A percentile compares a stretch with the other conserved stretches of the same genome.
phyloP scores from a whole-genome alignment of 2,888 invertebrate genomes.

The Branchipolynoe longqiensis region DNA sequence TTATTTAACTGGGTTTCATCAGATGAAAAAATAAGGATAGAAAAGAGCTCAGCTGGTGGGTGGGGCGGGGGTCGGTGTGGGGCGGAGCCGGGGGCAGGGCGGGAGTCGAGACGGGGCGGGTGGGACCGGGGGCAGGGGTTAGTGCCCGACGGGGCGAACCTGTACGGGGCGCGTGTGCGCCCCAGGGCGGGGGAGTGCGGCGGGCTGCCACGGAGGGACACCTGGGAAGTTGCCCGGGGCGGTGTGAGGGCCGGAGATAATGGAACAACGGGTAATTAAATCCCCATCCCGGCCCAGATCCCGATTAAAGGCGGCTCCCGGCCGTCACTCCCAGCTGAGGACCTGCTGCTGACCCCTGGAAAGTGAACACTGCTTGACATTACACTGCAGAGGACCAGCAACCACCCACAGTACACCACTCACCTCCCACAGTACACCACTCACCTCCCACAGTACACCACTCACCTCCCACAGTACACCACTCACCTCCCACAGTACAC shows the following conservation, averaged over 20 bases:
- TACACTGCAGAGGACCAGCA: neutral
- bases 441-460: too few relatives aligned
- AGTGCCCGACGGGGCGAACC: too few relatives aligned
- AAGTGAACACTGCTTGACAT: neutral
- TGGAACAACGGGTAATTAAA: constrained; percentile 35
- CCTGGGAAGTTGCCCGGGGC: constrained; percentile 7
- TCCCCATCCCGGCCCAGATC: constrained; percentile 17
- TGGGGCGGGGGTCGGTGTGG: neutral
- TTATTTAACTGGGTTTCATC: too few relatives aligned
- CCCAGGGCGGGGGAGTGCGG: neutral
- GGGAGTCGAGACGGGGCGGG: neutral
- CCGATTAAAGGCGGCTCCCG: neutral
- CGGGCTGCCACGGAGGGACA: constrained; percentile 8
- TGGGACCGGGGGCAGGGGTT: too few relatives aligned
- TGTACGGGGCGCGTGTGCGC: neutral
- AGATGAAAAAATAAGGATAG: too few relatives aligned
- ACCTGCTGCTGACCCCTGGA: neutral
- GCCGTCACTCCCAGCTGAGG: neutral
- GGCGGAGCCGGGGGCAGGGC: neutral
- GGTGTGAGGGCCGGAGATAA: constrained; percentile 20
- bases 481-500: too few relatives aligned
- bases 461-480: too few relatives aligned
- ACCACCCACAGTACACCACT: neutral
- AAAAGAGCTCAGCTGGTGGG: too few relatives aligned
- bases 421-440: too few relatives aligned